A percentile compares a stretch with the other conserved stretches of the same genome.
Conservation (phyloP, 2,888 invertebrate species). For the Drosophila mulleri region DNA sequence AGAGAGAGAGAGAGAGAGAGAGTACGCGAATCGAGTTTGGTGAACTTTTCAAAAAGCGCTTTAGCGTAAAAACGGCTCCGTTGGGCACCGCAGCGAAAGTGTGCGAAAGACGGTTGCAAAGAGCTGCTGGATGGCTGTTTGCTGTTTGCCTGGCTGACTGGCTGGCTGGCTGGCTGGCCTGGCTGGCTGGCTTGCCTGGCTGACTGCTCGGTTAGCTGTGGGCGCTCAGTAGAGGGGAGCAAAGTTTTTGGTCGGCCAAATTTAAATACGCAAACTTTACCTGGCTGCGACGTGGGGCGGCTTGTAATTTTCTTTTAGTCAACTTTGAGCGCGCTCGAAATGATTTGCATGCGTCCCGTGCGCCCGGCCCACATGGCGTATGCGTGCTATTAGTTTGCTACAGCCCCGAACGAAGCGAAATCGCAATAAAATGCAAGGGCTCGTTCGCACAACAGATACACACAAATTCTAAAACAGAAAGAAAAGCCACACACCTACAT, state of each 20-base stretch:
- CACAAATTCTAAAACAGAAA: conserved; percentile 7
- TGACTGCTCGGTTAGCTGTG: background rate
- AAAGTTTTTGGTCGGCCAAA: conserved; percentile 54
- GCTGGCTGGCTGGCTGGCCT: background rate
- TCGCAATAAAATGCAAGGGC: conserved; percentile 33
- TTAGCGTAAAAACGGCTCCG: conserved; percentile 70
- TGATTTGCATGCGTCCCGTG: conserved; percentile 61
- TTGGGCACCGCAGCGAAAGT: conserved; percentile 51
- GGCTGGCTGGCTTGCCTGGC: background rate
- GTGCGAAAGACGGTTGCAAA: conserved; percentile 20
- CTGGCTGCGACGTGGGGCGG: conserved; percentile 38
- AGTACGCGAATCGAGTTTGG: conserved; percentile 41
- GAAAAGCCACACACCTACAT: conserved; percentile 3
- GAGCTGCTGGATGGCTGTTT: conserved; percentile 6
- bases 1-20: background rate
- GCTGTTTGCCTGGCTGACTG: background rate
- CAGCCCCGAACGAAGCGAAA: background rate
- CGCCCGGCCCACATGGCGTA: conserved; percentile 51
- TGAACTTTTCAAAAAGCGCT: conserved; percentile 72
- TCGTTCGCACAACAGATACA: conserved; percentile 22
- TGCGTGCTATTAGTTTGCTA: conserved; percentile 67
- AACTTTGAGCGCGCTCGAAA: conserved; percentile 68
- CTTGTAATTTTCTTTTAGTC: conserved; percentile 73
- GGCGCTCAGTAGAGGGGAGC: background rate
- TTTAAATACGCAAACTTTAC: conserved; percentile 62